phyloP scores from a whole-genome alignment of 2,888 invertebrate genomes.

The Dryadula phaetusa region DNA sequence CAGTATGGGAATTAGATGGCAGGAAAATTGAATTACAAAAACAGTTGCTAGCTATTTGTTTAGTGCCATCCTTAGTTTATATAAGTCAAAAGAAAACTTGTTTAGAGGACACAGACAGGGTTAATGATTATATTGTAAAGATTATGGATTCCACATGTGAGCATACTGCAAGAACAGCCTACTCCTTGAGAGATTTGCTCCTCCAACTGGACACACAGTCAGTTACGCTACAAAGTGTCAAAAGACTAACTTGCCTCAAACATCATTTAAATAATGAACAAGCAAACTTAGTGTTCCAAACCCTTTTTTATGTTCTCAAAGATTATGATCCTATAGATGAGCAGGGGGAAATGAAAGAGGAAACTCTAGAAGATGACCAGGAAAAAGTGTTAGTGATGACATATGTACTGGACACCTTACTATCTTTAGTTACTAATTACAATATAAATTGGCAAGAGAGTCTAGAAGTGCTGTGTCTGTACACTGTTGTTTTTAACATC shows the following conservation, averaged over 20 bases:
- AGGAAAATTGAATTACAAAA: constrained; percentile 77
- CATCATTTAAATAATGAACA: constrained; percentile 84
- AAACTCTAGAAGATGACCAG: constrained; percentile 59
- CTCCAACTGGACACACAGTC: constrained; percentile 71
- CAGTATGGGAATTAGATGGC: constrained; percentile 50
- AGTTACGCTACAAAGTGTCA: constrained; percentile 80
- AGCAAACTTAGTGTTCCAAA: constrained; percentile 86
- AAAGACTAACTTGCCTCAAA: constrained; percentile 83
- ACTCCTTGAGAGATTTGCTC: constrained; percentile 83
- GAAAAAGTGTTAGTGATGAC: constrained; percentile 81
- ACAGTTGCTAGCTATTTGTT: constrained; percentile 85
- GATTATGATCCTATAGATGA: constrained; percentile 74
- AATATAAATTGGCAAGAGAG: constrained; percentile 91
- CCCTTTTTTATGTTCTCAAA: constrained; percentile 85
- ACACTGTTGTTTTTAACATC: constrained; percentile 68
- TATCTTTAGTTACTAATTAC: constrained; percentile 87
- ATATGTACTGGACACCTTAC: constrained; percentile 87
- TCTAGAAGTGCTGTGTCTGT: constrained; percentile 88
- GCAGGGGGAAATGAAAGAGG: constrained; percentile 53
- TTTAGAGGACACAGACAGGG: constrained; percentile 70
- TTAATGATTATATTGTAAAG: constrained; percentile 85
- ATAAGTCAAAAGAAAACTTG: constrained; percentile 54
- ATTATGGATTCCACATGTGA: constrained; percentile 86
- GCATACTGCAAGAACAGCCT: constrained; percentile 85
- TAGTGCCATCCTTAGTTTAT: constrained; percentile 85